phyloP scores from a whole-genome alignment of 2,797 vertebrate genomes.

The Amniataba percoides region DNA sequence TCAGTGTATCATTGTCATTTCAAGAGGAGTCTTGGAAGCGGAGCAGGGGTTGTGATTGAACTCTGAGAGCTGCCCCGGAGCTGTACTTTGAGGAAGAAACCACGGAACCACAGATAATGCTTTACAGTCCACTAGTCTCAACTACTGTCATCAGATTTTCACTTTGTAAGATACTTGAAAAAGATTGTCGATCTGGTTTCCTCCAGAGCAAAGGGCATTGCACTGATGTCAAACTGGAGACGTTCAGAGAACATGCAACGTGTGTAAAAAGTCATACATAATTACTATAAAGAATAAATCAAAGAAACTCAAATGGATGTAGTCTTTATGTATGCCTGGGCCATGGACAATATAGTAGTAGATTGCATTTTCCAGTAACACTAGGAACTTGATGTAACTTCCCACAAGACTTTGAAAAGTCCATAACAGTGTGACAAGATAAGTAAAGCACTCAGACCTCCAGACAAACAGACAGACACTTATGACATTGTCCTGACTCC shows the following conservation, averaged over 20 bases:
- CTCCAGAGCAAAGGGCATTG: conserved; percentile 60
- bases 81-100: conserved; percentile 84
- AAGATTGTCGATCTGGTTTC: conserved; percentile 67
- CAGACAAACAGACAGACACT: conserved; percentile 30
- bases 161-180: conserved; percentile 77
- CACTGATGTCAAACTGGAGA: conserved; percentile 56
- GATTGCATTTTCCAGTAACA: background rate
- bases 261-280: conserved; percentile 35
- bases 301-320: conserved; percentile 7
- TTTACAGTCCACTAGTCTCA: conserved; percentile 84
- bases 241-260: conserved; percentile 18
- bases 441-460: conserved; percentile 10
- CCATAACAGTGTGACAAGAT: background rate
- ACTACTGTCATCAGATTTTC: conserved; percentile 84
- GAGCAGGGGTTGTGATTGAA: conserved; percentile 78
- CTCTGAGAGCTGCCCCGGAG: conserved; percentile 79
- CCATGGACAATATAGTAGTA: background rate
- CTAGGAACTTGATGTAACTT: conserved; percentile 11
- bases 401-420: background rate
- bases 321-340: background rate
- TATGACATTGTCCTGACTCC: conserved; percentile 37
- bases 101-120: conserved; percentile 86
- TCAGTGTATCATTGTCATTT: conserved; percentile 82
- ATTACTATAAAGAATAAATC: conserved; percentile 7
- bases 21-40: conserved; percentile 73